Base-by-base conservation (phyloP, 2,888 invertebrate species). In the Ischnus inquisitorius region DNA sequence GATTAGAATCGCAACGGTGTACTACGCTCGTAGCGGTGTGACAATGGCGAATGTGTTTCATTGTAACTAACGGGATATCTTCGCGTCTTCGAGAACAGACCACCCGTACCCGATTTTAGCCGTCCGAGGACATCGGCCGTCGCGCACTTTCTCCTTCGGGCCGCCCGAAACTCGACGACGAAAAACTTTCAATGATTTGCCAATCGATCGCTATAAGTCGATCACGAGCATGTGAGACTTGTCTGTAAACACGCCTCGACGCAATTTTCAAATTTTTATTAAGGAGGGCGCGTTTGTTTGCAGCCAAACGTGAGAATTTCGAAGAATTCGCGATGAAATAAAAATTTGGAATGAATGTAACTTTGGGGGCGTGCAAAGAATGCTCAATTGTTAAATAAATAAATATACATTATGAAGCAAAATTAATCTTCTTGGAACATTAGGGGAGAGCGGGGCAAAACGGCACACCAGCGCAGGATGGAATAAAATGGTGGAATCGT, bases 141-240 rank as follows among this genome's bases (percentile, higher is more conserved):
- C 46, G 8, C 46, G 46, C 28, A 79, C 79, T 79, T 79, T 79
- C 79, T 79, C 79, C 60, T n/a, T 60, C 16, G 46, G 48, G 14
- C 28, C 51, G 34, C 43, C 72, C 28, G 43, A 65, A 71, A 65
- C 3, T 14, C 25, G 25, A 22, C 60, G 60, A 25, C 25, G 25
- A 39, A 62, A 48, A 51, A 51, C 60, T 60, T 60, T 60, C 60
- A 28, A 60, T 60, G 22, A 60, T 60, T 60, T 60, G 60, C n/a
- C 60, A 60, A 60, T 28, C 25, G 14, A 60, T 60, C 60, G 19
- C n/a, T 25, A 60, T 60, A 60, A 1, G 3, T n/a, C n/a, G n/a
- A n/a, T n/a, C 0, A 60, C 14, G 5, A 4, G 22, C 19, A 54
- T 8, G 10, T 10, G 3, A 22, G 8, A 12, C 22, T 12, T 19